Conservation (phyloP, 2,797 vertebrate genomes). For the Acrocephalus scirpaceus region DNA sequence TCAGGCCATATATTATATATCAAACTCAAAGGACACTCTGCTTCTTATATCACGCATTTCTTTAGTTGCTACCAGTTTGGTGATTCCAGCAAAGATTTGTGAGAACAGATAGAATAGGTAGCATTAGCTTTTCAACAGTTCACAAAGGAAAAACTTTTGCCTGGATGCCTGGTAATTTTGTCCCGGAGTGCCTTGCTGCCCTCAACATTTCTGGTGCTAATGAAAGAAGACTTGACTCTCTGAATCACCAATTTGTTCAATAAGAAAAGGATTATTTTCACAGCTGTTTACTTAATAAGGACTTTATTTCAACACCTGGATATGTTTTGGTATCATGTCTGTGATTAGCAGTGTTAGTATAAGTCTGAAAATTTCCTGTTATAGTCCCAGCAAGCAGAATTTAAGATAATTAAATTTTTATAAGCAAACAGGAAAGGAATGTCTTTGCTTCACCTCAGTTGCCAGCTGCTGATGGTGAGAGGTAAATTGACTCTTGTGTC, state of each 20-base stretch:
- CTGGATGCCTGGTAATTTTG: neutral
- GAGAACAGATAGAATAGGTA: neutral
- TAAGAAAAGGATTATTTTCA: neutral
- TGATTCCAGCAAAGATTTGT: neutral
- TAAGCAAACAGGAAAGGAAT: conserved; percentile 13
- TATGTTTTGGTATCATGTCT: neutral
- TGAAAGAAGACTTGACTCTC: neutral
- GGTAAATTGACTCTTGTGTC: neutral
- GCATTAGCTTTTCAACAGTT: neutral
- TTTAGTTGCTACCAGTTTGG: neutral
- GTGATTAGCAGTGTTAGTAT: neutral
- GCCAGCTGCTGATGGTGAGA: neutral
- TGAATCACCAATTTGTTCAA: neutral
- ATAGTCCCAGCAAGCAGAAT: neutral
- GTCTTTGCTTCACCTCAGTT: neutral
- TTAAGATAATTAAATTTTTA: neutral
- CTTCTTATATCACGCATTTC: neutral
- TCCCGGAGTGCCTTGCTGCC: neutral
- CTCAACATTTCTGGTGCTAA: neutral
- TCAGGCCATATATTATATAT: neutral
- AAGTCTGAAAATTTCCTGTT: neutral
- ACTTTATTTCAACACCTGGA: neutral
- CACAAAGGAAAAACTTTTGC: neutral
- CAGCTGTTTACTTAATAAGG: neutral
- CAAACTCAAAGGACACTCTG: neutral